A percentile compares a stretch with the other conserved stretches of the same genome.
Evolutionary conservation across 2,797 vertebrate genomes (phyloP).

Genomic region (Etheostoma perlongum): DNA sequence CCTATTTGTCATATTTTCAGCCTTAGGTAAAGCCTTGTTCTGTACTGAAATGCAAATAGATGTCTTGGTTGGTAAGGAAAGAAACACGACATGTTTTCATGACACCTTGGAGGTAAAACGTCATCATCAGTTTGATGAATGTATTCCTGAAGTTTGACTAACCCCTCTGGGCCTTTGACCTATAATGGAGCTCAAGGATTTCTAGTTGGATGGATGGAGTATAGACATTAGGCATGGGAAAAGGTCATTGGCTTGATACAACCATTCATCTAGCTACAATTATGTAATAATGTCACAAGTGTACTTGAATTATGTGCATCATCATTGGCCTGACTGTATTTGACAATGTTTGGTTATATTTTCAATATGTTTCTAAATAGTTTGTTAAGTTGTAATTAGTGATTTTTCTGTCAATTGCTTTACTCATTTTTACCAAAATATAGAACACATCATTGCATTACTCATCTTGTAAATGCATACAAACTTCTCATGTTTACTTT

Average conservation of each 20-base stretch:
- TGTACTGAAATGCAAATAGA: constrained; percentile 19
- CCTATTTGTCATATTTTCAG: constrained; percentile 33
- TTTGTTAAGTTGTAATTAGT: background rate
- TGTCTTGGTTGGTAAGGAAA: constrained; percentile 16
- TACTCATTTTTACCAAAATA: background rate
- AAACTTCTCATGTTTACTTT: background rate
- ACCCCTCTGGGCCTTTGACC: constrained; percentile 59
- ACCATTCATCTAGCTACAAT: constrained; percentile 43
- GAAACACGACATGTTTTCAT: constrained; percentile 7
- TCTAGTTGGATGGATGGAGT: constrained; percentile 51
- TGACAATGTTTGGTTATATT: background rate
- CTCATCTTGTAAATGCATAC: background rate
- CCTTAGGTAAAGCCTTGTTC: constrained; percentile 13
- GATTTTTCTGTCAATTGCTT: background rate
- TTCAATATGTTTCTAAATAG: constrained; percentile 4
- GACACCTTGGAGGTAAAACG: constrained; percentile 26
- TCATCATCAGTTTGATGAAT: constrained; percentile 58
- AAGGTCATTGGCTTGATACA: constrained; percentile 47
- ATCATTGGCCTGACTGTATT: background rate
- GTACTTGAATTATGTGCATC: constrained; percentile 26
- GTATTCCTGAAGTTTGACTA: constrained; percentile 52
- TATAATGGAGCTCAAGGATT: constrained; percentile 53
- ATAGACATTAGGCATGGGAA: constrained; percentile 40
- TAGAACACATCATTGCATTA: too few relatives aligned
- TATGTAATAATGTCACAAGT: constrained; percentile 41